These are phyloP conservation scores for Ptychobarbus kaznakovi DNA, from an alignment of 2,797 vertebrate genomes.

Conservation along the genomic window DNA sequence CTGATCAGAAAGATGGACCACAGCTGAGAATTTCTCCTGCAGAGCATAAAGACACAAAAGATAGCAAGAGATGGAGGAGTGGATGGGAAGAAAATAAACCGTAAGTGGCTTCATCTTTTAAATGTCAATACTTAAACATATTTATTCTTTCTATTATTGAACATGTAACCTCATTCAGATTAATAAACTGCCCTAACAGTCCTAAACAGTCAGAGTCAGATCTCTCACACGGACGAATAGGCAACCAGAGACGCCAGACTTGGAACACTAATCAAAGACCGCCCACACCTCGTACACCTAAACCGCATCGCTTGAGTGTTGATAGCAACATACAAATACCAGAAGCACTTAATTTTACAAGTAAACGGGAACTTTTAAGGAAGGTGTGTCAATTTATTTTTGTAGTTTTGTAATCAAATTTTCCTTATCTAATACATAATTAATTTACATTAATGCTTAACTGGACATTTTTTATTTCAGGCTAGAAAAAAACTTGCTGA, in stretches of 20 bases:
- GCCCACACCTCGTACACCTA: constrained; percentile 82
- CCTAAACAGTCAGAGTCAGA: constrained; percentile 83
- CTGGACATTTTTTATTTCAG: constrained; percentile 68
- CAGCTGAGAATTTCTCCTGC: constrained; percentile 78
- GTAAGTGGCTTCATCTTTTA: constrained; percentile 76
- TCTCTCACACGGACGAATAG: constrained; percentile 78
- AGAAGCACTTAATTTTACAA: constrained; percentile 89
- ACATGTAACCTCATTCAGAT: not conserved
- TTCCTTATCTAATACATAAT: not conserved
- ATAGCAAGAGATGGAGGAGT: constrained; percentile 91
- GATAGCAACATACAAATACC: constrained; percentile 97
- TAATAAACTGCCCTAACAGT: constrained; percentile 67
- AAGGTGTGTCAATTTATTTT: constrained; percentile 77
- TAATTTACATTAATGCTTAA: not conserved
- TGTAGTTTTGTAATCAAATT: not conserved
- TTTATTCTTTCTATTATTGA: not conserved
- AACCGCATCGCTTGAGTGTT: constrained; percentile 92
- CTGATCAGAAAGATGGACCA: constrained; percentile 78
- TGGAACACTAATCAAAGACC: constrained; percentile 84
- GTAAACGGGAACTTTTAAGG: constrained; percentile 93
- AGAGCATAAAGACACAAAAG: constrained; percentile 88
- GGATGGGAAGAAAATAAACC: constrained; percentile 96
- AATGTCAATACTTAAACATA: not conserved
- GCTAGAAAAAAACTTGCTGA: constrained; percentile 88
- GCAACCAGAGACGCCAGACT: constrained; percentile 84